phyloP scores from a whole-genome alignment of 1,140 invertebrate species.

The Centruroides sculpturatus region DNA sequence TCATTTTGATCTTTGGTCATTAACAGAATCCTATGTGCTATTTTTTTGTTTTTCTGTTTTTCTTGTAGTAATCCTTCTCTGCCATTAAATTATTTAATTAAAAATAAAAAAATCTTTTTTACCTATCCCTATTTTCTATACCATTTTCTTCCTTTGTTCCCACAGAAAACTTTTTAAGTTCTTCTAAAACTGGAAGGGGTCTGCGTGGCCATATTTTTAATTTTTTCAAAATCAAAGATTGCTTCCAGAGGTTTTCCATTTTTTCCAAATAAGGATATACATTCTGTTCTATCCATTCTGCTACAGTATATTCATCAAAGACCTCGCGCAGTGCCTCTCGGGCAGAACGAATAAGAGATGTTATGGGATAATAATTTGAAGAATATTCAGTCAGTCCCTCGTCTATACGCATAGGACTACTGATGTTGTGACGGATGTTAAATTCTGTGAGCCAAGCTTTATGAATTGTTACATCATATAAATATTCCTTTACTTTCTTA shows the following conservation, averaged over 20 bases:
- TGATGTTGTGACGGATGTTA: slow-evolving; percentile 59
- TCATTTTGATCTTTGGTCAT: too few relatives aligned
- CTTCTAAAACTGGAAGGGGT: slow-evolving; percentile 31
- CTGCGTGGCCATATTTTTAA: slow-evolving; percentile 39
- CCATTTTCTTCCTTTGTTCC: slow-evolving; percentile 12
- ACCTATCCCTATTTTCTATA: too few relatives aligned
- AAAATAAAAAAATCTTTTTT: too few relatives aligned
- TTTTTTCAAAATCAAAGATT: slow-evolving; percentile 33
- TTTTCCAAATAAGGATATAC: slow-evolving; percentile 39
- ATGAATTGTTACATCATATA: slow-evolving; percentile 24
- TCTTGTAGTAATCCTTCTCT: too few relatives aligned
- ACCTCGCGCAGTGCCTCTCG: slow-evolving; percentile 46
- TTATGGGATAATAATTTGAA: slow-evolving; percentile 26
- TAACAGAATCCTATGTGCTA: too few relatives aligned
- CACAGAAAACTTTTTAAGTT: slow-evolving; percentile 18
- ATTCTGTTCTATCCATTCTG: slow-evolving; percentile 58
- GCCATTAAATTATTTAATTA: too few relatives aligned
- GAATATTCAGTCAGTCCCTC: slow-evolving; percentile 45
- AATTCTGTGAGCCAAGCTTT: slow-evolving; percentile 63
- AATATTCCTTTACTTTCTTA: slow-evolving; percentile 25
- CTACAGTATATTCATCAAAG: slow-evolving; percentile 54
- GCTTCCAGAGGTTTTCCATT: slow-evolving; percentile 36
- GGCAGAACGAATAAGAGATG: slow-evolving; percentile 41
- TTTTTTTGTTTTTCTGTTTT: too few relatives aligned
- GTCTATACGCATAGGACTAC: slow-evolving; percentile 52